A percentile compares a stretch with the other conserved stretches of the same genome.
These are phyloP conservation scores for Phyllotreta cruciferae DNA, from an alignment of 2,888 invertebrate species.

Conservation along the genomic window DNA sequence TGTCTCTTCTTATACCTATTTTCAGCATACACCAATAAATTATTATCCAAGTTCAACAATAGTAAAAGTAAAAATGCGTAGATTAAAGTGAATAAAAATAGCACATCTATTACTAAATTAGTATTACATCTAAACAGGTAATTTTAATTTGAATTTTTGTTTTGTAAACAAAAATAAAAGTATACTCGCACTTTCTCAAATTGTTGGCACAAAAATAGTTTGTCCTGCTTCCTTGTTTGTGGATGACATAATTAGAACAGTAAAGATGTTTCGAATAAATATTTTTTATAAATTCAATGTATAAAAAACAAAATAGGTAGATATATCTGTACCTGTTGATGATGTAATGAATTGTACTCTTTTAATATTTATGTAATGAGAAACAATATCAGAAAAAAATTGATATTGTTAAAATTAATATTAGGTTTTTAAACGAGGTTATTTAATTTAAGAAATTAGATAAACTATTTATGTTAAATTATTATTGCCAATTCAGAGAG, in stretches of 20 bases:
- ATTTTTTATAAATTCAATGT: conserved; percentile 4
- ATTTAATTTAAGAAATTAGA: background rate
- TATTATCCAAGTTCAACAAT: too few species aligned
- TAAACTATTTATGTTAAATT: conserved; percentile 7
- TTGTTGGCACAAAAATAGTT: conserved; percentile 23
- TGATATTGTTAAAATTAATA: background rate
- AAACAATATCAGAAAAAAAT: background rate
- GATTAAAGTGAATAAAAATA: too few species aligned
- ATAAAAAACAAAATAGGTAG: background rate
- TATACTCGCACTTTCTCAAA: background rate
- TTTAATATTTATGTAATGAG: too few species aligned
- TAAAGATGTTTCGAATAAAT: conserved; percentile 7
- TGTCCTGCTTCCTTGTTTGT: conserved; percentile 2
- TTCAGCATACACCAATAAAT: too few species aligned
- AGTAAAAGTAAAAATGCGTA: too few species aligned
- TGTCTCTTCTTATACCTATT: too few species aligned
- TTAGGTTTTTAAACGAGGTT: background rate
- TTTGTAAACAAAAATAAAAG: conserved; percentile 19
- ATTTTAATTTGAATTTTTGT: background rate
- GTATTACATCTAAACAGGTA: background rate
- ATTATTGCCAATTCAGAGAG: conserved; percentile 8
- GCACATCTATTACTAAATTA: too few species aligned
- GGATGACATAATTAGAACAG: conserved; percentile 12
- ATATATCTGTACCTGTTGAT: background rate
- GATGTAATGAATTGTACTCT: too few species aligned